Evolutionary conservation across 2,888 invertebrate species (phyloP).

Genomic region (Orthosia cruda): DNA sequence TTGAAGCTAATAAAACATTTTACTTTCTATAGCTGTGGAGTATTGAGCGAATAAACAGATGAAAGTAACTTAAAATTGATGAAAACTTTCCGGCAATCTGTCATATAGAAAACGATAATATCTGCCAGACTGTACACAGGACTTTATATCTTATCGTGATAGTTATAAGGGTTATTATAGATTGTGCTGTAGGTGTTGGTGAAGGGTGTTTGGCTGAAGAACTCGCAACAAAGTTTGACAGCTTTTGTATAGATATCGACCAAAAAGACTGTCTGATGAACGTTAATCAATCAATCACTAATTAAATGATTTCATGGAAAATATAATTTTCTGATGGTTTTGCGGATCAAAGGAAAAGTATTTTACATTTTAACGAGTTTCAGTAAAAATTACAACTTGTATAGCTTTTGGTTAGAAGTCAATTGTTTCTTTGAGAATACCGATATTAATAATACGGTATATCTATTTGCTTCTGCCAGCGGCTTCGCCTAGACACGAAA

Average conservation of each 20-base stretch:
- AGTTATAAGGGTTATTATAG: constrained; percentile 15
- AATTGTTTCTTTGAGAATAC: background rate
- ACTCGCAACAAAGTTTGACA: constrained; percentile 74
- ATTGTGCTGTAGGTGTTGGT: constrained; percentile 1
- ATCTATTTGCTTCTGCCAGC: no score
- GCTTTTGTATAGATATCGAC: constrained; percentile 73
- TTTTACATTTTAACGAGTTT: constrained; percentile 49
- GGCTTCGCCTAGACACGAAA: no score
- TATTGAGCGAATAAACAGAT: constrained; percentile 59
- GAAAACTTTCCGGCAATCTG: constrained; percentile 68
- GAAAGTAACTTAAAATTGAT: constrained; percentile 66
- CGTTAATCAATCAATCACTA: constrained; percentile 75
- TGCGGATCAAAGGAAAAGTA: constrained; percentile 45
- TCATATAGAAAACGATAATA: constrained; percentile 63
- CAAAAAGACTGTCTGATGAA: constrained; percentile 70
- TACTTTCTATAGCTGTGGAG: constrained; percentile 37
- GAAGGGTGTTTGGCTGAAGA: constrained; percentile 64
- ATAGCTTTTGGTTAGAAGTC: constrained; percentile 4
- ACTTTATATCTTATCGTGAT: background rate
- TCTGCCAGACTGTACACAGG: constrained; percentile 23
- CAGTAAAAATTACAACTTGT: constrained; percentile 33
- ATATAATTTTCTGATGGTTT: constrained; percentile 52
- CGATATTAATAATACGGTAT: no score
- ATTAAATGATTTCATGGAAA: constrained; percentile 68
- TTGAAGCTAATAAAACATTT: constrained; percentile 43